phyloP scores from a whole-genome alignment of 2,888 invertebrate species.

The Therioaphis trifolii region DNA sequence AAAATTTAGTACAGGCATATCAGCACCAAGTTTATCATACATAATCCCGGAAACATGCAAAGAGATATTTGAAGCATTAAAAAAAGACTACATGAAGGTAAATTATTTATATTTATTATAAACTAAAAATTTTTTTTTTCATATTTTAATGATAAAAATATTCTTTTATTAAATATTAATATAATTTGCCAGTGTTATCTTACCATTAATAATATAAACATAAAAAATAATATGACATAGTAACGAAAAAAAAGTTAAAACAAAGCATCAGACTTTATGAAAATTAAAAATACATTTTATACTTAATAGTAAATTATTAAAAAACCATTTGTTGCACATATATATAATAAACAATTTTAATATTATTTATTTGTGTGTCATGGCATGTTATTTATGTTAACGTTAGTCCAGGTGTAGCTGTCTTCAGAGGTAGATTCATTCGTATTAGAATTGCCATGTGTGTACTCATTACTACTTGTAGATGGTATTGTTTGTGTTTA shows the following conservation, averaged over 20 bases:
- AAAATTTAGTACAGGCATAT: background rate
- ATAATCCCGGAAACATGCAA: background rate
- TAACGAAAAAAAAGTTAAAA: too few relatives aligned
- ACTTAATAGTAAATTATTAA: too few relatives aligned
- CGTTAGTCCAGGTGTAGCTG: background rate
- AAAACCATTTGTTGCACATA: too few relatives aligned
- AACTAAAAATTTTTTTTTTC: too few relatives aligned
- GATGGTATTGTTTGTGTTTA: too few relatives aligned
- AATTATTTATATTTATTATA: background rate
- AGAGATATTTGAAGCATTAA: slow-evolving; percentile 6
- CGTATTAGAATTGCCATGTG: background rate
- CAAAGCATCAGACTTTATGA: too few relatives aligned
- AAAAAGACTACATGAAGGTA: slow-evolving; percentile 1
- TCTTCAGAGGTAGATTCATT: background rate
- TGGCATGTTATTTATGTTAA: background rate
- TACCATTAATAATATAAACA: too few relatives aligned
- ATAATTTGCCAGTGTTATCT: too few relatives aligned
- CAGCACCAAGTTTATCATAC: background rate
- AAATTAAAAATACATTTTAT: too few relatives aligned
- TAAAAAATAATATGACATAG: too few relatives aligned
- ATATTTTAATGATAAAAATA: background rate
- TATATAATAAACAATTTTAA: too few relatives aligned
- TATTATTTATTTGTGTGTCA: background rate
- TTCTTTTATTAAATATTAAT: too few relatives aligned
- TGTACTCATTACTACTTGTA: background rate